Percentiles rank a stretch among this genome's conserved stretches.
Evolutionary conservation across 2,113 vertebrate genomes (phyloP).

Genomic region (Promerops cafer): DNA sequence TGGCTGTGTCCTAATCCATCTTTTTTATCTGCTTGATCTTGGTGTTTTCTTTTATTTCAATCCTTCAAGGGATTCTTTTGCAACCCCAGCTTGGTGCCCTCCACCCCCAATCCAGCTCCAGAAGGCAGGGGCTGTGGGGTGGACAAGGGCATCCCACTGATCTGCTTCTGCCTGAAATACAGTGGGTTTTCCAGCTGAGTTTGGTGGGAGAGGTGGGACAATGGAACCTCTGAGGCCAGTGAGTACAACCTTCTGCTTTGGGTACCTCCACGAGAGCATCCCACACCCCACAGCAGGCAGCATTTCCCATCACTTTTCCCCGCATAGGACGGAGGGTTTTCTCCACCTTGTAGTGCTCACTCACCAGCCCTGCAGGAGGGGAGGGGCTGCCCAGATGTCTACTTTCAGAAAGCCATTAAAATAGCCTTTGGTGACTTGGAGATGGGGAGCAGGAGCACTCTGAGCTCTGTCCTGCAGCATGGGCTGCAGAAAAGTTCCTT

Average conservation of each 20-base stretch:
- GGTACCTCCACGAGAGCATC: neutral
- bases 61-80: neutral
- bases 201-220: neutral
- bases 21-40: neutral
- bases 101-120: neutral
- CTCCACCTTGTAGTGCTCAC: accelerated
- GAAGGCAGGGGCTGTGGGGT: neutral
- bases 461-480: neutral
- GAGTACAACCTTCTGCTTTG: neutral
- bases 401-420: neutral
- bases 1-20: neutral
- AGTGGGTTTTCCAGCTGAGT: neutral
- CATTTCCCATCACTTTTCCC: neutral
- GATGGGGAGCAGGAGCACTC: neutral
- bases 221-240: neutral
- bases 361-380: neutral
- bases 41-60: neutral
- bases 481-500: neutral
- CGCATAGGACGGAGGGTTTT: accelerated
- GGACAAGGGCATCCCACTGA: neutral
- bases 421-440: neutral
- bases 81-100: neutral
- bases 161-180: neutral
- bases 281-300: accelerated
- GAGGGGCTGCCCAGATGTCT: neutral